Base-by-base conservation (phyloP, 2,797 vertebrate species). In the Micropoecilia bifurca region DNA sequence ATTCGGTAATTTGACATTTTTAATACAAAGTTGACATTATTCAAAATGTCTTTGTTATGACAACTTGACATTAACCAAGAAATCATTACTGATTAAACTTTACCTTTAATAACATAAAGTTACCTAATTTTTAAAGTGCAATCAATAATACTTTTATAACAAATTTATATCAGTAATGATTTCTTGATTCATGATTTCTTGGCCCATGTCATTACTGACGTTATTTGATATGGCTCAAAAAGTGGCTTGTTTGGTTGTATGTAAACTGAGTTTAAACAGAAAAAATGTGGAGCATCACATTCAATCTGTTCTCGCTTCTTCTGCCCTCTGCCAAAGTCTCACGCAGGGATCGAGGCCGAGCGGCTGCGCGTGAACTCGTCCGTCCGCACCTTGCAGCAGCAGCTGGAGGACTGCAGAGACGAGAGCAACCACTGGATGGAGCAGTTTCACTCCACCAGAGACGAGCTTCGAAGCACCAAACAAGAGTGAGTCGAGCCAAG, bases 371-470 rank as follows among this genome's bases (percentile, higher is more conserved):
- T 99, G 41, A 97, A 96, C 46, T 12, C 95, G 0, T 92, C 97
- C 0, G 93, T 99, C 43, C 95, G 97, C 47, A 95, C 95, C 28
- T 91, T 99, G 6, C 97, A 98, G 93, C 95, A 95, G 84, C 97
- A 99, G 94, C 89, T 99, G 84, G 97, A 97, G 72, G 98, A 98
- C 88, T 97, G 96, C 68, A 90, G 95, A 0, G 98, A 99, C 46
- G 98, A 99, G 91, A 96, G 95, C 0, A 89, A 88, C 81, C 98
- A 99, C 89, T 99, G 98, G 98, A 96, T 97, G 94, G 97, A 92
- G 92, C 96, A 97, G 96, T 98, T 97, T 88, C 97, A 98, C 90
- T 84, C 95, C 82, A 95, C 96, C 87, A 97, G 97, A 82, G 97
- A 99, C 0, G 97, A 99, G 73, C 96, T 99, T 13, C 95, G 97